phyloP scores from a whole-genome alignment of 2,113 vertebrate genomes.

The Ceratotherium simum region DNA sequence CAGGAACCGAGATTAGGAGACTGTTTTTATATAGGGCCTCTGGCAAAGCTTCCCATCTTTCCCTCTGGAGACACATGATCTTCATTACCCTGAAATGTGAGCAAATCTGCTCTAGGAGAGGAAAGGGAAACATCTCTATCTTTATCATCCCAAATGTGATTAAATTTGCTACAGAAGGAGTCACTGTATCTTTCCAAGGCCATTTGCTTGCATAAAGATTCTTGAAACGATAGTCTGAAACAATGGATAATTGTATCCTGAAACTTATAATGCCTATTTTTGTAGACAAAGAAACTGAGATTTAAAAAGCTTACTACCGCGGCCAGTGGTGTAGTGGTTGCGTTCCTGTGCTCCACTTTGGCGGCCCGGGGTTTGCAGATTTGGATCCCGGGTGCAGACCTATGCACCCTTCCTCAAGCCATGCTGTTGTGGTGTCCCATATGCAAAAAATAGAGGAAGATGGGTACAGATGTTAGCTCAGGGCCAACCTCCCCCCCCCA shows the following conservation, averaged over 20 bases:
- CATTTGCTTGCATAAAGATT: background rate
- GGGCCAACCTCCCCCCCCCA: too few species aligned
- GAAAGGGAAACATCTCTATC: background rate
- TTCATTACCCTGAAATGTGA: background rate
- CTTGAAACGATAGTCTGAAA: background rate
- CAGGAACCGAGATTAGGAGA: background rate
- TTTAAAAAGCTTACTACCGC: background rate
- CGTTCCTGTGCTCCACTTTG: too few species aligned
- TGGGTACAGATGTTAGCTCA: too few species aligned
- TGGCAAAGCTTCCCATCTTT: background rate
- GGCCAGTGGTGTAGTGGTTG: too few species aligned
- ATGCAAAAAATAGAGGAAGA: too few species aligned
- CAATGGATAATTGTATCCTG: background rate
- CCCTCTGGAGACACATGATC: background rate
- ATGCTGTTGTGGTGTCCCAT: too few species aligned
- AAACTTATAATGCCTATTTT: background rate
- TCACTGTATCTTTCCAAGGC: background rate
- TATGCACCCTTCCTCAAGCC: too few species aligned
- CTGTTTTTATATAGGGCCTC: accelerated
- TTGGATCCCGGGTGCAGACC: too few species aligned
- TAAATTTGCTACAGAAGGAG: background rate
- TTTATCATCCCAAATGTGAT: background rate
- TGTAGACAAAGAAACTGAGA: background rate
- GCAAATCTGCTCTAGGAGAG: background rate
- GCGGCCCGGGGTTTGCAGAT: too few species aligned